A percentile compares a stretch with the other conserved stretches of the same genome.
Evolutionary conservation across 2,888 invertebrate genomes (phyloP).

Genomic region (Cataglyphis albicans): DNA sequence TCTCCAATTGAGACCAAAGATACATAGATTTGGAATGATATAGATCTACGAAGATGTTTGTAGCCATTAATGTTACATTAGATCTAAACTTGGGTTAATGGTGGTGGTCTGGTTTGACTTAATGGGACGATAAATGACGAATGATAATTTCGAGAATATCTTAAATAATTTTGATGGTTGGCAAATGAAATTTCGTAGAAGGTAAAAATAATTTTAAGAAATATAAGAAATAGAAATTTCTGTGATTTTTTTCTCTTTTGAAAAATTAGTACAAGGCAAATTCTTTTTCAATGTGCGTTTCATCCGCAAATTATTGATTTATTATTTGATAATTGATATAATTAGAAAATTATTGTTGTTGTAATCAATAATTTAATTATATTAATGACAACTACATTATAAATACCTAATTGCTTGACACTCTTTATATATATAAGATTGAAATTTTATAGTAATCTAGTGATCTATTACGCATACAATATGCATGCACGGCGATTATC

Average conservation of each 20-base stretch:
- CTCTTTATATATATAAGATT: conserved; percentile 13
- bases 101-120: conserved; percentile 22
- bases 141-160: background rate
- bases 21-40: conserved; percentile 40
- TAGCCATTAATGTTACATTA: conserved; percentile 17
- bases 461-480: conserved; percentile 18
- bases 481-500: conserved; percentile 48
- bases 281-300: background rate
- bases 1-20: conserved; percentile 29
- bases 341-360: background rate
- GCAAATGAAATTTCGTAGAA: background rate
- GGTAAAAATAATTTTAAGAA: background rate
- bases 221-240: background rate
- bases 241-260: background rate
- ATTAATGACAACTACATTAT: background rate
- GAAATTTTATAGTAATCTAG: conserved; percentile 9
- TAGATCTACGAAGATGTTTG: conserved; percentile 34
- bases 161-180: background rate
- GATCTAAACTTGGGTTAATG: background rate
- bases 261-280: background rate
- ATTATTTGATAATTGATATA: too few species aligned
- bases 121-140: conserved; percentile 5
- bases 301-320: too few species aligned
- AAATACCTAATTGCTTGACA: background rate
- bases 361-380: background rate